Base-by-base conservation (phyloP, 2,888 invertebrate species). In the Acrocyrtus sp. region DNA sequence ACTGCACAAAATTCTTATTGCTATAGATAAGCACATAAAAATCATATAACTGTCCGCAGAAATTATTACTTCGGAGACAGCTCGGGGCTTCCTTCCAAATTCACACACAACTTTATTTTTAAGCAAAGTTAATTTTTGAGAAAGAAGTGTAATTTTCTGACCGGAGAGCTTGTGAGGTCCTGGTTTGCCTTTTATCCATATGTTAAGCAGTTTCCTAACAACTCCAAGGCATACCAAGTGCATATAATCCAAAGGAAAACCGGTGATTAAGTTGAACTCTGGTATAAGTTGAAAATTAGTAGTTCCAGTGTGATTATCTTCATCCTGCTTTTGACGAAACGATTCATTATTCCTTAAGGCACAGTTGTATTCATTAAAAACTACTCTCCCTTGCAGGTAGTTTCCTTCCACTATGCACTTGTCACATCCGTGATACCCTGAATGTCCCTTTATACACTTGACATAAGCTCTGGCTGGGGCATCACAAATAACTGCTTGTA, bases 71-170 rank as follows among this genome's bases (percentile, higher is more conserved):
- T 82, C 78, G 43, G 6, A 48, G 0, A 82, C 26, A 10, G 72
- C 10, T 29, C 82, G 61, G 0, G 78, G 80, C 69, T 80, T 81
- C 21, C 82, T 47, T 0, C 51, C 60, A 72, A 82, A 82, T 61
- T 82, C 81, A 15, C 5, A 0, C n/a, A 43, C 5, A 0, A 54
- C 41, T 17, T 21, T 1, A 0, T 22, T 24, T 39, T 6, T 5
- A 19, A 48, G 3, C 1, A 2, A 1, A 19, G n/a, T 10, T 5
- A 67, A 26, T 21, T 19, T 3, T 2, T 4, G 27, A 17, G 15
- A 22, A 0, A 60, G 1, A 1, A 0, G 2, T 1, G 21, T 21
- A 5, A 54, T 54, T 12, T 29, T 3, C 2, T 27, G 2, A 22
- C 21, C 12, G 4, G 10, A 8, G 15, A 61, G 24, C n/a, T 61